Evolutionary conservation across 1,140 invertebrate species (phyloP), one percentile per base, ranked within the genome.

Genomic region (Micrasema longulum): DNA sequence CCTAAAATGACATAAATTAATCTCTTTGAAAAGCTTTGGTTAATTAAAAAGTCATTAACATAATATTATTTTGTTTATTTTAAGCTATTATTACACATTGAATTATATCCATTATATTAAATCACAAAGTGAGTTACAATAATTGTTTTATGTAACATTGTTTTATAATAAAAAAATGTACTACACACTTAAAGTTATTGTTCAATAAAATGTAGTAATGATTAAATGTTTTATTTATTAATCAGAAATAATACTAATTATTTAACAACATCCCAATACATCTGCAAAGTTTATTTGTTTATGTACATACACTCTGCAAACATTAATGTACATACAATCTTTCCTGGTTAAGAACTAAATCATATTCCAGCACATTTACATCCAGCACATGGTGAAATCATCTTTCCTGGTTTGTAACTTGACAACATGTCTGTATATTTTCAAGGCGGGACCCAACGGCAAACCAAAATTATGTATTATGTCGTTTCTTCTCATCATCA

Each of bases 381-480:
- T 64, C 90, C 90, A 91, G 79, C 91, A 90, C 75, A 91, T 86
- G 62, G 87, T 87, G 50, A 88, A 87, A 78, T 91, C 90, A 79
- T 91, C 90, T 72, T 88, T 86, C 72, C 90, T 84, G 38, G 89
- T 87, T 80, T 92, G 90, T 55, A 92, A 81, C 80, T 90, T 91
- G 12, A 91, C 85, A 66, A 92, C 88, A 69, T 95, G 92, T 45
- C 91, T 86, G 79, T 95, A 96, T 53, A 97, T 90, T 80, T 95
- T 94, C 4, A 97, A 84, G 4, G 94, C 95, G 22, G 94, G 95
- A 10, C 95, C 95, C 1, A 97, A 82, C 71, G 93, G 91, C 18
- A 97, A 82, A 63, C 91, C 88, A 45, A 97, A 83, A 26, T 91
- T 91, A 43, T 85, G 90, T 1, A 96, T 83, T 2, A 96, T 93